Evolutionary conservation across 2,797 vertebrate genomes (phyloP), one percentile per base, ranked within the genome.

Genomic region (Epinephelus awoara): DNA sequence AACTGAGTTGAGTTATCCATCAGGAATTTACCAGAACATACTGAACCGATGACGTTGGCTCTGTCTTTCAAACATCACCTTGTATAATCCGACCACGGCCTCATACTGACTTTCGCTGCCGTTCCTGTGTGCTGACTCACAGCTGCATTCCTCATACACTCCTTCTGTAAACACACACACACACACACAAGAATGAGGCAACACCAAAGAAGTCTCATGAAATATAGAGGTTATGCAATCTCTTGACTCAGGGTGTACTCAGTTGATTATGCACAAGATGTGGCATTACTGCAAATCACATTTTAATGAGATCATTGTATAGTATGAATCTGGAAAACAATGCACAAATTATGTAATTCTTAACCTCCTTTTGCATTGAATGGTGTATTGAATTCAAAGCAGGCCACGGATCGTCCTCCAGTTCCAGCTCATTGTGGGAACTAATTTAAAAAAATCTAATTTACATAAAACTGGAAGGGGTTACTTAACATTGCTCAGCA

Each of bases 41-140:
- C 61, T 52, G 69, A 70, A 74, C 56, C 27, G 75, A 80, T 85
- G 84, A 88, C 68, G 46, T 67, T 70, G 54, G 71, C 49, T 34
- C 50, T 64, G 72, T 69, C 42, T 61, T 62, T 85, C 72, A 80
- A 84, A 73, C 70, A 68, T 86, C 64, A 73, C 75, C 81, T 85
- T 84, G 79, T 71, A 72, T 77, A 79, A 88, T 86, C 72, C 64
- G 34, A 54, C 62, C 50, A 83, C 50, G 50, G 57, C 29, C 68
- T 86, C 68, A 9, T 7, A 13, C 54, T 80, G 72, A 76, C 71
- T 85, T 80, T 73, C 42, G 4, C 57, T 76, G 82, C 65, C 25
- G 3, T 77, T 75, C 62, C 62, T 61, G 49, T n/a, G 40, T 75
- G 85, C 88, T 93, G 90, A 93, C 88, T 92, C 88, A 91, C 67